Evolutionary conservation across 2,888 invertebrate species (phyloP), one percentile per base, ranked within the genome.

Genomic region (Nysson spinosus): DNA sequence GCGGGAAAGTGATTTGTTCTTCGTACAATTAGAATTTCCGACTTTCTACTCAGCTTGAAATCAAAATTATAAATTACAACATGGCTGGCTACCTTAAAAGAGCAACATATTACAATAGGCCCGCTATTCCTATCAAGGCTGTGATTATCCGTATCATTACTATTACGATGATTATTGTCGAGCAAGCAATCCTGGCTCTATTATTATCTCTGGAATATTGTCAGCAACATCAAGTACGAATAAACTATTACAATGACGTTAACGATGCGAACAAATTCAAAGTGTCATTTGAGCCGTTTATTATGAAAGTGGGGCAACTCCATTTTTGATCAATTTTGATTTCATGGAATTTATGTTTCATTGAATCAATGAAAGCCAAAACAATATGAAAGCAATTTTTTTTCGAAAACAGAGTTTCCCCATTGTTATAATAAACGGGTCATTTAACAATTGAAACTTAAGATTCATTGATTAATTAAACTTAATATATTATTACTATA

Each of bases 21-120:
- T 57, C 42, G 35, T 56, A 55, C 34, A 17, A 51, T 62, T 62
- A 46, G 28, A 26, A 16, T 54, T 62, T 67, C 72, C 72, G 62
- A 62, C 44, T 62, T 72, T 72, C 24, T 52, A 56, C 34, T 37
- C 24, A 42, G 34, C 20, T 3, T 34, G 4, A 34, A 1, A 14
- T 7, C 16, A 46, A 30, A 40, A 40, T 22, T 28, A n/a, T n/a
- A 32, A 24, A 30, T 26, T 17, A 44, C 5, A 14, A 28, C 20
- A 26, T 24, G 34, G 17, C 12, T 7, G n/a, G 20, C 34, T 35
- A 16, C 40, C 14, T 3, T 9, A 12, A 54, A 54, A 70, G 52
- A 46, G 40, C 16, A 35, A 56, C 17, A 22, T 11, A 4, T 12
- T 5, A 12, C 24, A 62, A 37, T 14, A 28, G 16, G 5, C 43